A percentile compares a stretch with the other conserved stretches of the same genome.
Evolutionary conservation across 64 coral and sea anemone species (phyloP).

Genomic region (Anthopleura sola): DNA sequence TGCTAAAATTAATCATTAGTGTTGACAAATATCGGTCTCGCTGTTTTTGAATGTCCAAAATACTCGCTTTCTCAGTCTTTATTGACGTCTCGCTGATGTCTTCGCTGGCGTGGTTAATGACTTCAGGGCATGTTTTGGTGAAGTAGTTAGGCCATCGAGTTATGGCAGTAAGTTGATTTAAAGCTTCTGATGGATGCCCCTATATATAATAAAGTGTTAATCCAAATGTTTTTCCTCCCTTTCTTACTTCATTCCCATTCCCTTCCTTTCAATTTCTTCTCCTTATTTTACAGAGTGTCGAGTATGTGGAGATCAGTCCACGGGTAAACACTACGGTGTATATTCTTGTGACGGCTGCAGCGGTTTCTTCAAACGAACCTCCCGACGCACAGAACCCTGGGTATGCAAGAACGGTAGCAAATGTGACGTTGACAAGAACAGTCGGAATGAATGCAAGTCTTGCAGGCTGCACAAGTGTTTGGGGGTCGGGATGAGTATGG

Average conservation of each 20-base stretch:
- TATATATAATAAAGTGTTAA: too few relatives aligned
- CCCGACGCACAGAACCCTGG: slow-evolving; percentile 77
- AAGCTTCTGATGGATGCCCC: too few relatives aligned
- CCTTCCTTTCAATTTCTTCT: not conserved
- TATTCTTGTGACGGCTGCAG: slow-evolving; percentile 94
- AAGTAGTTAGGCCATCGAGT: too few relatives aligned
- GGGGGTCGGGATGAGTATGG: slow-evolving; percentile 80
- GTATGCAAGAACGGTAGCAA: slow-evolving; percentile 66
- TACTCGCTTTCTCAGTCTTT: too few relatives aligned
- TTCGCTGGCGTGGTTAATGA: too few relatives aligned
- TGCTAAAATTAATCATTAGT: too few relatives aligned
- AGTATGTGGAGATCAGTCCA: slow-evolving; percentile 87
- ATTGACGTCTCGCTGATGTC: too few relatives aligned
- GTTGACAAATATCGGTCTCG: too few relatives aligned
- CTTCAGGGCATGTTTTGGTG: too few relatives aligned
- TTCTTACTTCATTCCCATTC: not conserved
- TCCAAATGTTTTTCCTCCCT: too few relatives aligned
- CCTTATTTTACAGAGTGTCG: slow-evolving; percentile 66
- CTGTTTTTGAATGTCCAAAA: too few relatives aligned
- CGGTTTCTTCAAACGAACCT: slow-evolving; percentile 92
- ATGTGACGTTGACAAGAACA: slow-evolving; percentile 81
- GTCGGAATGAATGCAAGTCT: slow-evolving; percentile 86
- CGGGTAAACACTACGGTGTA: slow-evolving; percentile 95
- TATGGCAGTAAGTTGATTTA: too few relatives aligned
- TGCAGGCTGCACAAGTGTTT: slow-evolving; percentile 89